These are phyloP conservation scores for Phragmatobia fuliginosa DNA, from an alignment of 2,888 invertebrate genomes.

Conservation along the genomic window DNA sequence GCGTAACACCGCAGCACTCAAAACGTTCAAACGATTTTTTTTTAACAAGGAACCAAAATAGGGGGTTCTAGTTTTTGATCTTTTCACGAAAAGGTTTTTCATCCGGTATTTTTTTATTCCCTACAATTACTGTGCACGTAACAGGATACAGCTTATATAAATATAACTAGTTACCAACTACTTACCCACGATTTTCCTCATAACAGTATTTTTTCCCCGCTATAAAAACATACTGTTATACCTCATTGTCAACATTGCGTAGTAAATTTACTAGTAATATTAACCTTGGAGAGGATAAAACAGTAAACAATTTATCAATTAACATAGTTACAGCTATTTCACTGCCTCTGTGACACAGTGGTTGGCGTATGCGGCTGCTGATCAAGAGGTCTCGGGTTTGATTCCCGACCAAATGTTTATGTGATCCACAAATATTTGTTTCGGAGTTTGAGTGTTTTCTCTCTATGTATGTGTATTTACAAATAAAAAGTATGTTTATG, in stretches of 20 bases:
- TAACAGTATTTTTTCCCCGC: not conserved
- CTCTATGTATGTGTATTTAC: no score
- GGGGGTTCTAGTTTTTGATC: not conserved
- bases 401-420: no score
- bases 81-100: not conserved
- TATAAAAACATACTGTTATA: not conserved
- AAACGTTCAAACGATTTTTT: no score
- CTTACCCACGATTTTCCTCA: slow-evolving; percentile 7
- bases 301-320: not conserved
- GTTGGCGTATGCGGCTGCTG: no score
- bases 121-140: not conserved
- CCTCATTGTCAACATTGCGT: not conserved
- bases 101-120: slow-evolving; percentile 1
- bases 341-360: no score
- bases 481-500: no score
- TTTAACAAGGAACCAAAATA: not conserved
- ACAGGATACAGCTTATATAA: not conserved
- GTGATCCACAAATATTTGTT: no score
- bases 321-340: no score
- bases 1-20: no score
- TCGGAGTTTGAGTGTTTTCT: no score
- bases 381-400: no score
- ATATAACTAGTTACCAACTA: not conserved
- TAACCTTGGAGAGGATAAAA: not conserved
- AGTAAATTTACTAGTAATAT: slow-evolving; percentile 3